These are phyloP conservation scores for Thalassophryne amazonica DNA, from an alignment of 2,797 vertebrate species.

Conservation along the genomic window DNA sequence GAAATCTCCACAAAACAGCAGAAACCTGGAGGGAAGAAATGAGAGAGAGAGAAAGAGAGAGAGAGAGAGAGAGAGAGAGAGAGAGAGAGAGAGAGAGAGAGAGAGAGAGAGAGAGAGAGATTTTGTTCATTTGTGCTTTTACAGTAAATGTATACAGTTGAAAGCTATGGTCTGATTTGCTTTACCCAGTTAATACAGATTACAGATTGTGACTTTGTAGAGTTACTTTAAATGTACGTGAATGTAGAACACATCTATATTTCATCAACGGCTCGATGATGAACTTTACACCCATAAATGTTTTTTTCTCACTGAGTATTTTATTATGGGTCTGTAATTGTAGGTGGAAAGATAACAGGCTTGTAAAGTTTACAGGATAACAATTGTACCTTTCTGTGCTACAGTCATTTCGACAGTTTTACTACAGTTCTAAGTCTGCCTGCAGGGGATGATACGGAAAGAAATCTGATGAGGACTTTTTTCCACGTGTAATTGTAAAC, in stretches of 20 bases:
- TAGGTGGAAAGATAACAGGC: neutral
- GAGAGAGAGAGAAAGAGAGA: neutral
- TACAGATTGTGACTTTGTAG: neutral
- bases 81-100: too few relatives aligned
- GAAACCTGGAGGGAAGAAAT: neutral
- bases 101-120: neutral
- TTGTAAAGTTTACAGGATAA: neutral
- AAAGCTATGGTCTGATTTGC: neutral
- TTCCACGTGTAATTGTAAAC: neutral
- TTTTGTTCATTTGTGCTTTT: neutral
- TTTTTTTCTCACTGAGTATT: constrained; percentile 4
- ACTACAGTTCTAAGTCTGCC: neutral
- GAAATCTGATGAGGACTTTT: neutral
- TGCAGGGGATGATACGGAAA: neutral
- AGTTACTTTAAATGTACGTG: neutral
- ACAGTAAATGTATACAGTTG: neutral
- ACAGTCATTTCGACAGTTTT: neutral
- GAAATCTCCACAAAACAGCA: neutral
- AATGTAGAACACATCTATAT: neutral
- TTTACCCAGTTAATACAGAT: neutral
- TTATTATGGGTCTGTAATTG: constrained; percentile 1
- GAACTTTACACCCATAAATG: constrained; percentile 44
- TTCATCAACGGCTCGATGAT: neutral
- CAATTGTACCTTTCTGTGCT: neutral
- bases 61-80: neutral